These are phyloP conservation scores for Epinotia bilunana DNA, from an alignment of 2,888 invertebrate species.

Conservation along the genomic window DNA sequence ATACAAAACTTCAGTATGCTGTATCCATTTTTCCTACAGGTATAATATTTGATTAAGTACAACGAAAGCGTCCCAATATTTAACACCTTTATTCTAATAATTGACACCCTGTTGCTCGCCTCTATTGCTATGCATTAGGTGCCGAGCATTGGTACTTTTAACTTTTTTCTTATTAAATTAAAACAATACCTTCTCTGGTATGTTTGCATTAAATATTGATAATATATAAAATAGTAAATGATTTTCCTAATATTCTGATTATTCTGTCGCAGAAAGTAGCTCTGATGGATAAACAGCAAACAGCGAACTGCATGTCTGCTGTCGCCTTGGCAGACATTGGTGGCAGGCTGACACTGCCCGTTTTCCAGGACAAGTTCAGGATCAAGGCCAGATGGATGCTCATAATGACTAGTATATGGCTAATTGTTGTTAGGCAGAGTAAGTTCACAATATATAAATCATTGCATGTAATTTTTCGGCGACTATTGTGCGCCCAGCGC, in stretches of 20 bases:
- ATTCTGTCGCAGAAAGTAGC: conserved; percentile 66
- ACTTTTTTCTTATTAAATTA: not conserved
- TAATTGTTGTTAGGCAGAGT: conserved; percentile 85
- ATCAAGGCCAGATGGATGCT: conserved; percentile 86
- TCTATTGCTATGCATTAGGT: not conserved
- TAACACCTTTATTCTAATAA: not conserved
- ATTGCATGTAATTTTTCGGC: not conserved
- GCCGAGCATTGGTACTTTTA: not conserved
- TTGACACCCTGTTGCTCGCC: not conserved
- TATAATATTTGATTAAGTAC: conserved; percentile 50
- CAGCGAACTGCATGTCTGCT: conserved; percentile 88
- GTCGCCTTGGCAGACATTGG: conserved; percentile 87
- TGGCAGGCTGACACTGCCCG: conserved; percentile 86
- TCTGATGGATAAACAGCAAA: conserved; percentile 76
- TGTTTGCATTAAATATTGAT: not conserved
- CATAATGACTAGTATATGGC: conserved; percentile 84
- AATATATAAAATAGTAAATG: not conserved
- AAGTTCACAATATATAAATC: conserved; percentile 54
- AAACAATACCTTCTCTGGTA: no score
- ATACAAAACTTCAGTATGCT: conserved; percentile 89
- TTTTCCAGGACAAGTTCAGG: conserved; percentile 85
- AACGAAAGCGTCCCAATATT: no score
- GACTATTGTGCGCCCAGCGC: no score
- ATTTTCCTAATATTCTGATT: not conserved
- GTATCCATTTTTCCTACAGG: conserved; percentile 87